phyloP scores from a whole-genome alignment of 2,888 invertebrate species.

The Xestia rhomboidea region DNA sequence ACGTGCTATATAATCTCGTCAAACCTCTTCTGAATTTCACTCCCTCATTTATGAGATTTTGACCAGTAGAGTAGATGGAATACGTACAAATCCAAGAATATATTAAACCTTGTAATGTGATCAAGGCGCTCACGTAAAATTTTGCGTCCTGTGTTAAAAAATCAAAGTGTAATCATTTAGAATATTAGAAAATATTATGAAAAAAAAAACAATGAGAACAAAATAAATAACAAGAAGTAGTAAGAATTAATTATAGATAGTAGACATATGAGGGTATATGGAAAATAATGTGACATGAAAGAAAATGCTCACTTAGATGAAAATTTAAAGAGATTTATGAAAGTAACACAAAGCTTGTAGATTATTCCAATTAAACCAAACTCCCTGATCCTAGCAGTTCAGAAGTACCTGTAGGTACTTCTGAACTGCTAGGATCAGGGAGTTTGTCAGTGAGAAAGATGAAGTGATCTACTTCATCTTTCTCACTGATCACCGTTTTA shows the following conservation, averaged over 20 bases:
- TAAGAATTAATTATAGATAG: neutral
- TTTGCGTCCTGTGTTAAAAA: neutral
- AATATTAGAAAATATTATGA: neutral
- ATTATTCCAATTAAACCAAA: neutral
- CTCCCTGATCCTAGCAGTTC: too few species aligned
- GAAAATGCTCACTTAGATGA: neutral
- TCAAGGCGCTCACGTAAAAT: neutral
- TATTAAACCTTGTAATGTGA: slow-evolving; percentile 17
- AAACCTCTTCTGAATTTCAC: slow-evolving; percentile 19
- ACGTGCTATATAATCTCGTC: slow-evolving; percentile 12
- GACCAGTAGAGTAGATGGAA: neutral
- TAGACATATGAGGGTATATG: neutral
- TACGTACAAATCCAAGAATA: slow-evolving; percentile 12
- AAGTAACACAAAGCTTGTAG: neutral
- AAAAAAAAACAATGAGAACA: neutral
- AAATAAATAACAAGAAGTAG: neutral
- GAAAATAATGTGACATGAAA: too few species aligned
- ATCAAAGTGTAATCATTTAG: neutral
- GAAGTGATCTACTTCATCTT: too few species aligned
- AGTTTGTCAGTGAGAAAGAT: neutral
- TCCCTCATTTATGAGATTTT: slow-evolving; percentile 30
- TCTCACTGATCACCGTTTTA: too few species aligned
- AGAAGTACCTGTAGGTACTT: too few species aligned
- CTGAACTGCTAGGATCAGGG: neutral
- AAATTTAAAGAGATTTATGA: neutral